phyloP scores from a whole-genome alignment of 2,797 vertebrate species.

The Novumbra hubbsi region DNA sequence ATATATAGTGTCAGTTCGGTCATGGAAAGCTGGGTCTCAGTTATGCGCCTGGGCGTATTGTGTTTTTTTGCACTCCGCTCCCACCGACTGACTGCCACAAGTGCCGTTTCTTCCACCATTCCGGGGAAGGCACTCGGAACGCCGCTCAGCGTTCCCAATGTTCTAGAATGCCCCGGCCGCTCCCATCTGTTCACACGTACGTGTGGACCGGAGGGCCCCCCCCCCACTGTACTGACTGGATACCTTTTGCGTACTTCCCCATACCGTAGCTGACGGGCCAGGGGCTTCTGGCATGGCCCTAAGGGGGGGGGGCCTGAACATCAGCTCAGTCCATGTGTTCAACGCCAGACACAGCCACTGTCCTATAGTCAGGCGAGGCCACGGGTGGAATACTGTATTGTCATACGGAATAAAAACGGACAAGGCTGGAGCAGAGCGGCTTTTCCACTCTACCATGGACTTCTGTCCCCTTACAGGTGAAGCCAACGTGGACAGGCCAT shows the following conservation, averaged over 20 bases:
- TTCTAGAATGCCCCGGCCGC: not conserved
- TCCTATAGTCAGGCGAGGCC: not conserved
- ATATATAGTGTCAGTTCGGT: conserved; percentile 25
- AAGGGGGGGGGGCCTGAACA: not conserved
- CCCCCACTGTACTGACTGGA: not conserved
- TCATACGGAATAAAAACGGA: too few relatives aligned
- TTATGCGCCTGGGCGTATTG: conserved; percentile 11
- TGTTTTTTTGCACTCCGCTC: not conserved
- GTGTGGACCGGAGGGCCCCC: not conserved
- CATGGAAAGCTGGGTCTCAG: conserved; percentile 28
- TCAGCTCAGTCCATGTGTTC: not conserved
- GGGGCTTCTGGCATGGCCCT: too few relatives aligned
- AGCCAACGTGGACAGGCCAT: not conserved
- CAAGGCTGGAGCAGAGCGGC: not conserved
- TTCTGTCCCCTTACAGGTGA: conserved; percentile 3
- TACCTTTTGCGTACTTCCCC: too few relatives aligned
- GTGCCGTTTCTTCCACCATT: not conserved
- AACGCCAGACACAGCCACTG: not conserved
- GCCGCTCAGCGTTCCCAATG: not conserved
- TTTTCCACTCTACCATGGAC: not conserved
- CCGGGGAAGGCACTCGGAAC: not conserved
- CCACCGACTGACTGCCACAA: conserved; percentile 1
- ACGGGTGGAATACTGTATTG: too few relatives aligned
- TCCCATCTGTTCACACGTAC: not conserved
- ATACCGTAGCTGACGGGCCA: too few relatives aligned